A percentile compares a stretch with the other conserved stretches of the same genome.
Evolutionary conservation across 2,888 invertebrate genomes (phyloP).

Genomic region (Iphiclides podalirius): DNA sequence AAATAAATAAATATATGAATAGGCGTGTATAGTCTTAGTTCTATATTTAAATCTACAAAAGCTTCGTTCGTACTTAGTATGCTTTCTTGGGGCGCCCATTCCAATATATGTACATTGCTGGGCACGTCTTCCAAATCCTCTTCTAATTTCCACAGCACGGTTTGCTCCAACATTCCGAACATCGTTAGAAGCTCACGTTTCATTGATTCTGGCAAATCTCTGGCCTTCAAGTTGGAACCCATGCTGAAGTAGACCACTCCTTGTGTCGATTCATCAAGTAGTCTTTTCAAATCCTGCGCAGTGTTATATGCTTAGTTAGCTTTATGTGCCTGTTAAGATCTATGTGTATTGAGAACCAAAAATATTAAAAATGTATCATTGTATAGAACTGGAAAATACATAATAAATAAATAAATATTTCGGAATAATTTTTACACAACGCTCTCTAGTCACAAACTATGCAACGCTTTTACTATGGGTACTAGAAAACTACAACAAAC

Average conservation of each 20-base stretch:
- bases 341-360: no score
- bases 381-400: no score
- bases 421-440: no score
- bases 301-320: neutral
- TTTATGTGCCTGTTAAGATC: no score
- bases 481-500: no score
- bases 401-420: no score
- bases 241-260: constrained; percentile 72
- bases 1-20: no score
- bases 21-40: no score
- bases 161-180: constrained; percentile 58
- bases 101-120: constrained; percentile 54
- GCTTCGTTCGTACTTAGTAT: constrained; percentile 53
- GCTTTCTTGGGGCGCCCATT: constrained; percentile 61
- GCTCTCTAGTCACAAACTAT: no score
- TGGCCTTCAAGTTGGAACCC: constrained; percentile 57
- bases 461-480: no score
- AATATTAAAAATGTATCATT: no score
- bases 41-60: no score
- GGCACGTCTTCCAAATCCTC: constrained; percentile 26
- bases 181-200: constrained; percentile 47
- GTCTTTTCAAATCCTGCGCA: constrained; percentile 49
- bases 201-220: constrained; percentile 45
- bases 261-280: constrained; percentile 54
- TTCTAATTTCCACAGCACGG: constrained; percentile 61